Percentiles rank a stretch among this genome's conserved stretches.
phyloP scores from a whole-genome alignment of 2,888 invertebrate genomes.

The Leptinotarsa haldemani region DNA sequence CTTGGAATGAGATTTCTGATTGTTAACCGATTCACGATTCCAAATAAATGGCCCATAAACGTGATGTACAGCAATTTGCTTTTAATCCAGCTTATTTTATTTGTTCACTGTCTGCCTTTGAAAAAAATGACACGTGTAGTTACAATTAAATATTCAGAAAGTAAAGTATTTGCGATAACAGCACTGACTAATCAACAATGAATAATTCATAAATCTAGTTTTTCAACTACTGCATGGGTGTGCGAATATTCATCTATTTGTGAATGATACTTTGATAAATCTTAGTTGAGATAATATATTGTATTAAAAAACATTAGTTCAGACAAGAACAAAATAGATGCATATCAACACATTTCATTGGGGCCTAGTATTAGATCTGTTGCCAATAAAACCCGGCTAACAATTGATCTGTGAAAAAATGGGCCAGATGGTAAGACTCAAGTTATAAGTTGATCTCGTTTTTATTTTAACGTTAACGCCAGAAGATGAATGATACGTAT shows the following conservation, averaged over 20 bases:
- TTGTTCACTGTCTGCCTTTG: constrained; percentile 17
- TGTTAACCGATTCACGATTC: too few relatives aligned
- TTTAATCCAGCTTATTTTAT: constrained; percentile 5
- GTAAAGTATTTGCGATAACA: constrained; percentile 27
- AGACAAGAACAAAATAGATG: background rate
- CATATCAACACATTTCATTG: background rate
- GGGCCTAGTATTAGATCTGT: background rate
- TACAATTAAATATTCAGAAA: constrained; percentile 23
- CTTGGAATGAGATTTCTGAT: too few relatives aligned
- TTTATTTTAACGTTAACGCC: background rate
- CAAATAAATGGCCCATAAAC: too few relatives aligned
- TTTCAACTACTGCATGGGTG: background rate
- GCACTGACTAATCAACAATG: constrained; percentile 18
- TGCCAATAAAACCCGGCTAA: background rate
- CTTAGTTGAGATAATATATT: background rate
- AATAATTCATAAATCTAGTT: constrained; percentile 22
- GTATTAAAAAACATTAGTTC: background rate
- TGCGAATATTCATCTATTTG: background rate
- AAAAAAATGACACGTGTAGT: constrained; percentile 24
- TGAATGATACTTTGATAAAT: background rate
- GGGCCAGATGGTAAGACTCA: background rate
- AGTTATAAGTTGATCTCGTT: background rate
- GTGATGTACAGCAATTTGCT: background rate
- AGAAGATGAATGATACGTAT: background rate
- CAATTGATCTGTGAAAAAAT: background rate